A percentile compares a stretch with the other conserved stretches of the same genome.
Evolutionary conservation across 2,797 vertebrate species (phyloP).

Genomic region (Cossypha polioptera): DNA sequence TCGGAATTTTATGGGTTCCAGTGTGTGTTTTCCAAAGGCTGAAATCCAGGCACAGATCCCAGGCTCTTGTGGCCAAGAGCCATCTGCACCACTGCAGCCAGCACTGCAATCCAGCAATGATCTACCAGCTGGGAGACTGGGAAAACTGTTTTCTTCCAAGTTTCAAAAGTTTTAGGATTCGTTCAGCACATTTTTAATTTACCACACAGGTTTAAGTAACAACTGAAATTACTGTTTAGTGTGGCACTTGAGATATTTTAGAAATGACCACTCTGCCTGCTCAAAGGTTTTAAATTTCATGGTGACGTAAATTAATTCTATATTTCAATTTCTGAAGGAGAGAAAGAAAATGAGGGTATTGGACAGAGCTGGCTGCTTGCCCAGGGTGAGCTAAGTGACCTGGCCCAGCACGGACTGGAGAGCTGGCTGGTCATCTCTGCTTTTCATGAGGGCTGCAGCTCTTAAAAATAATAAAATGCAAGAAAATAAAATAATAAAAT

Average conservation of each 20-base stretch:
- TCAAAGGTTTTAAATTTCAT: neutral
- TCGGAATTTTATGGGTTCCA: neutral
- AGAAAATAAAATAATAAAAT: neutral
- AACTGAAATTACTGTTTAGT: neutral
- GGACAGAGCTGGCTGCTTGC: neutral
- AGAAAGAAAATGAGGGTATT: neutral
- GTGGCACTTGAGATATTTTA: neutral
- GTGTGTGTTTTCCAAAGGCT: neutral
- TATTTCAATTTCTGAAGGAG: neutral
- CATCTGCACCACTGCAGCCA: neutral
- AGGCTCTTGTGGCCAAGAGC: neutral
- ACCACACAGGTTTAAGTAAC: neutral
- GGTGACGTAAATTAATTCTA: neutral
- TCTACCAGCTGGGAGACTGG: neutral
- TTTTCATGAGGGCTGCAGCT: neutral
- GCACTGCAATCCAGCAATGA: neutral
- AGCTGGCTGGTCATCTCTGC: neutral
- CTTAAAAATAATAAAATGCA: neutral
- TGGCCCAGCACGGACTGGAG: neutral
- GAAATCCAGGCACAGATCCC: neutral
- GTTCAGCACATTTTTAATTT: neutral
- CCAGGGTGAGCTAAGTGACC: neutral
- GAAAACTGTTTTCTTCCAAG: neutral
- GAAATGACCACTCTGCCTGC: neutral
- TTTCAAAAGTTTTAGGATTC: neutral